Evolutionary conservation across 2,113 vertebrate species (phyloP), one percentile per base, ranked within the genome.

Genomic region (Larimichthys crocea): DNA sequence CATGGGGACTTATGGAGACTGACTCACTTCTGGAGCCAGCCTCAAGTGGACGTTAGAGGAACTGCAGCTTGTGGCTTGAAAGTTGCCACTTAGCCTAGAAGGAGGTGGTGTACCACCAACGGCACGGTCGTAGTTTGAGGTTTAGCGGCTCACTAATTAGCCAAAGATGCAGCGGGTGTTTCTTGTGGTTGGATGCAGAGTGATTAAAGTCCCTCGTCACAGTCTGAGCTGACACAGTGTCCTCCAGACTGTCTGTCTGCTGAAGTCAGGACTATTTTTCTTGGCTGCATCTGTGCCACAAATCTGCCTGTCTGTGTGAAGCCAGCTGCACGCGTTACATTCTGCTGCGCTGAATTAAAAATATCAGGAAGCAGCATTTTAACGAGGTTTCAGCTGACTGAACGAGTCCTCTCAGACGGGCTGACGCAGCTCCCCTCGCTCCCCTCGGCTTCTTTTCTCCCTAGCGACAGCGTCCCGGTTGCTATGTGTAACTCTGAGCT

Each of bases 391-490:
- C 12, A 55, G 29, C 12, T 3, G 49, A 53, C 31, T 55, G 44
- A 14, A 35, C 0, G 12, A n/a, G 35, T 50, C 40, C 64, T 53
- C 10, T 6, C 19, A 56, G 31, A 29, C 9, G 22, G 2, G 71
- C 79, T 61, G 63, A 79, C 56, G 73, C 78, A 53, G 83, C 79
- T 24, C 12, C 79, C 74, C 73, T 40, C 15, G 76, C 57, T 69
- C 16, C 76, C 52, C 68, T 35, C 42, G 55, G 26, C 79, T 42
- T 46, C 79, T 71, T 53, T 78, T 84, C 71, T 80, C 67, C 83
- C 85, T 87, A 46, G 77, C 59, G 63, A 89, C 82, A 85, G 89
- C 82, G 26, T 89, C 84, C 83, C 29, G 76, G 83, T 92, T 90
- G 89, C 87, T 70, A 90, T 62, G 79, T 29, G 20, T 10, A 24